Evolutionary conservation across 2,888 invertebrate genomes (phyloP), one percentile per base, ranked within the genome.

Genomic region (Ectobius pallidus): DNA sequence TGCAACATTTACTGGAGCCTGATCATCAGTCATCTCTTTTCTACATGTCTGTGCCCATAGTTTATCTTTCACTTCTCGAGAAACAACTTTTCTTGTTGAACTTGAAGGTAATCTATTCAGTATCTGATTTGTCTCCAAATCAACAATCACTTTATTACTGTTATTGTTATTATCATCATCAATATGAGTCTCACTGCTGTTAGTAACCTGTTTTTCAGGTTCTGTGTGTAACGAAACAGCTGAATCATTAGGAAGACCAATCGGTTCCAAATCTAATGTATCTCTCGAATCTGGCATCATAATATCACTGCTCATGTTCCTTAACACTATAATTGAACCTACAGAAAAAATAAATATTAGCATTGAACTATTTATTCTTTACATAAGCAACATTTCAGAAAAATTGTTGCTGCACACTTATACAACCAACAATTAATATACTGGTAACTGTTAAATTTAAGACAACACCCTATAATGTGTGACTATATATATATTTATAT

Each of bases 291-390:
- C 49, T 20, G 32, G 52, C 22, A 69, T 34, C 2, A 69, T 55
- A 20, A 69, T 69, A 14, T 69, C 69, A 22, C 30, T 34, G 7
- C 22, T 34, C 34, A 69, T 65, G 20, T 42, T 65, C 30, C 65
- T 46, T 46, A 65, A 65, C n/a, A 58, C 58, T 14, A 58, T 27
- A 30, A 58, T 58, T 22, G 27, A 30, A 11, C 25, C 58, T 32
- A 20, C 20, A 39, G 63, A n/a, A 20, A 63, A 39, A 34, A n/a
- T n/a, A n/a, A n/a, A n/a, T n/a, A n/a, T n/a, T n/a, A n/a, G n/a
- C n/a, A n/a, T n/a, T n/a, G n/a, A n/a, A n/a, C n/a, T n/a, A n/a
- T n/a, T n/a, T n/a, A n/a, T n/a, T n/a, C n/a, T n/a, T n/a, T n/a
- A n/a, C n/a, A n/a, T n/a, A n/a, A n/a, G n/a, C n/a, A n/a, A n/a